These are phyloP conservation scores for Oreocharis arfaki DNA, from an alignment of 2,113 vertebrate genomes.

Conservation along the genomic window DNA sequence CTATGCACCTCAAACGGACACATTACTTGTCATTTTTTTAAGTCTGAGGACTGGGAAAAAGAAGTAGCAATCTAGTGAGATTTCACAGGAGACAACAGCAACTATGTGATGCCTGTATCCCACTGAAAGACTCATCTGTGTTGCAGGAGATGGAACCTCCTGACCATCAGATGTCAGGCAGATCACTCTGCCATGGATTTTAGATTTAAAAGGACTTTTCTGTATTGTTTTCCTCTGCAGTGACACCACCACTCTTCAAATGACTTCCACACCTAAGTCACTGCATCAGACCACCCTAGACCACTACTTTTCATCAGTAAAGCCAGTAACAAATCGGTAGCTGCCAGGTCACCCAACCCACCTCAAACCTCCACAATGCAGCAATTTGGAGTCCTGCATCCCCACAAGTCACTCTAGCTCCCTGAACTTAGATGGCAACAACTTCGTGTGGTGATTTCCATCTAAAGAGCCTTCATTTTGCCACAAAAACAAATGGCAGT, in stretches of 20 bases:
- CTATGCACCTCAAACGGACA: not conserved
- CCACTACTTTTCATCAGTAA: not conserved
- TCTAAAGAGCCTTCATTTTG: not conserved
- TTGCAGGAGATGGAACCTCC: not conserved
- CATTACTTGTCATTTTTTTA: not conserved
- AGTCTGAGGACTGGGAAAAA: not conserved
- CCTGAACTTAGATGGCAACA: not conserved
- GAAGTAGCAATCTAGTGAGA: not conserved
- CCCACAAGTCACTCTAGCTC: not conserved
- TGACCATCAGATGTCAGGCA: not conserved
- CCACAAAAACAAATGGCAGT: fast-evolving
- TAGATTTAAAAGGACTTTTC: not conserved
- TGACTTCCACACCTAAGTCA: not conserved
- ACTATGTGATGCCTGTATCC: not conserved
- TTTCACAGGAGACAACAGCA: not conserved
- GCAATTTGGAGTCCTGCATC: not conserved
- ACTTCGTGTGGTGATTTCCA: not conserved
- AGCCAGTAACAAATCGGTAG: not conserved
- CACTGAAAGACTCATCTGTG: not conserved
- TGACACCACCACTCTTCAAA: not conserved
- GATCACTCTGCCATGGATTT: not conserved
- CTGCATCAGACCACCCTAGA: not conserved
- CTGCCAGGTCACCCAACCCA: not conserved
- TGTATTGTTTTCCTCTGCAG: not conserved
- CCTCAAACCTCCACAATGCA: not conserved